A percentile compares a stretch with the other conserved stretches of the same genome.
These are phyloP conservation scores for Stictocephala bisonia DNA, from an alignment of 2,888 invertebrate species.

Conservation along the genomic window DNA sequence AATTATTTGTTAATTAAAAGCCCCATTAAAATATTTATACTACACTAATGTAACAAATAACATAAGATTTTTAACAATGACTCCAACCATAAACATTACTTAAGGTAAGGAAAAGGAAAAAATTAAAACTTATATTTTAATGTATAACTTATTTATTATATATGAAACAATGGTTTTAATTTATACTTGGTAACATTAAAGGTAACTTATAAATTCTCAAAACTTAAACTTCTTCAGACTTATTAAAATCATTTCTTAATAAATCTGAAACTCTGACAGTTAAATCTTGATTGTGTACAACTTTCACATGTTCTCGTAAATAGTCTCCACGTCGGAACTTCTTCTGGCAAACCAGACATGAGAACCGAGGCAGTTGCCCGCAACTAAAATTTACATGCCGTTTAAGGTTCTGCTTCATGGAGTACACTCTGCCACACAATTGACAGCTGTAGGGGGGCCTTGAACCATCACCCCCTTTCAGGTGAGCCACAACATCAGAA, in stretches of 20 bases:
- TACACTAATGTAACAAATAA: no score
- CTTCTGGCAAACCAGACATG: slow-evolving; percentile 52
- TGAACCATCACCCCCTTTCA: neutral
- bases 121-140: neutral
- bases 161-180: neutral
- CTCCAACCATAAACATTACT: no score
- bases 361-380: slow-evolving; percentile 52
- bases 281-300: slow-evolving; percentile 17
- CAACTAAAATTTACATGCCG: slow-evolving; percentile 59
- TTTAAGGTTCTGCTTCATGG: slow-evolving; percentile 49
- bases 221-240: no score
- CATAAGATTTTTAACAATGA: no score
- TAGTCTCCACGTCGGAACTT: slow-evolving; percentile 28
- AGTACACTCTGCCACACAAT: slow-evolving; percentile 50
- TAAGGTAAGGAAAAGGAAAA: neutral
- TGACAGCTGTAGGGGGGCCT: slow-evolving; percentile 43
- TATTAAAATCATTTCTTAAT: neutral
- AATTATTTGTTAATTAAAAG: no score
- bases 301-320: slow-evolving; percentile 7
- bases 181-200: slow-evolving; percentile 10
- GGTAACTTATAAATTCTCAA: no score
- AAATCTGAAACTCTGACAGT: neutral
- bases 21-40: no score
- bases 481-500: neutral
- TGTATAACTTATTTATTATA: neutral